A percentile compares a stretch with the other conserved stretches of the same genome.
phyloP scores from a whole-genome alignment of 2,113 vertebrate genomes.

The Ciconia stormi region DNA sequence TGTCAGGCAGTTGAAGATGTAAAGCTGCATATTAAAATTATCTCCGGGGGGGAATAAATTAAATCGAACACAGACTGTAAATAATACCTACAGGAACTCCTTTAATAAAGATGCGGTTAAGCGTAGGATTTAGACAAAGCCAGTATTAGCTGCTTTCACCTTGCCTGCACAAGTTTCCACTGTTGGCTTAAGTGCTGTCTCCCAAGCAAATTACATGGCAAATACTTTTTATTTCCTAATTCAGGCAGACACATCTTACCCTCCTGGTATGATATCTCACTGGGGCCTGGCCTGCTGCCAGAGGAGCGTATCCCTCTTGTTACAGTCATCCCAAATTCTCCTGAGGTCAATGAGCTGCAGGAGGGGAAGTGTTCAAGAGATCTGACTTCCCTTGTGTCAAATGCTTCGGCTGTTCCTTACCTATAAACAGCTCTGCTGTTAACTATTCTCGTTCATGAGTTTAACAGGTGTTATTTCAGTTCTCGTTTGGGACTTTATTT shows the following conservation, averaged over 20 bases:
- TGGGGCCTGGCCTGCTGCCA: background rate
- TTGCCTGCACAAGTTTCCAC: background rate
- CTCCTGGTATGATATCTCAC: too few species aligned
- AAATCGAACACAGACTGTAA: background rate
- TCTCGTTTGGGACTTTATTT: background rate
- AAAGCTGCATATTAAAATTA: background rate
- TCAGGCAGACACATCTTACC: background rate
- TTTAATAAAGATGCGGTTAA: too few species aligned
- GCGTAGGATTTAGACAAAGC: background rate
- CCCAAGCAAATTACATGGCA: background rate
- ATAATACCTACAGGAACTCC: too few species aligned
- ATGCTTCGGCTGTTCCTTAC: background rate
- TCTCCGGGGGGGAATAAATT: background rate
- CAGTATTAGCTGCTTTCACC: background rate
- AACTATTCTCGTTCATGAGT: background rate
- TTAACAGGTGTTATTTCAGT: background rate
- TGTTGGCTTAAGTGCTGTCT: background rate
- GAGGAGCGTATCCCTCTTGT: background rate
- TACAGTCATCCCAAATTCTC: background rate
- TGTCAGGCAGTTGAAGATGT: background rate
- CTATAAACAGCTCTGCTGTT: background rate
- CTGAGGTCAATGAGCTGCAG: background rate
- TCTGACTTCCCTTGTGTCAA: fast-evolving
- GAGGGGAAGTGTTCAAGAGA: background rate
- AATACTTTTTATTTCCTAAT: too few species aligned